These are phyloP conservation scores for Forficula auricularia DNA, from an alignment of 1,140 invertebrate genomes.

Conservation along the genomic window DNA sequence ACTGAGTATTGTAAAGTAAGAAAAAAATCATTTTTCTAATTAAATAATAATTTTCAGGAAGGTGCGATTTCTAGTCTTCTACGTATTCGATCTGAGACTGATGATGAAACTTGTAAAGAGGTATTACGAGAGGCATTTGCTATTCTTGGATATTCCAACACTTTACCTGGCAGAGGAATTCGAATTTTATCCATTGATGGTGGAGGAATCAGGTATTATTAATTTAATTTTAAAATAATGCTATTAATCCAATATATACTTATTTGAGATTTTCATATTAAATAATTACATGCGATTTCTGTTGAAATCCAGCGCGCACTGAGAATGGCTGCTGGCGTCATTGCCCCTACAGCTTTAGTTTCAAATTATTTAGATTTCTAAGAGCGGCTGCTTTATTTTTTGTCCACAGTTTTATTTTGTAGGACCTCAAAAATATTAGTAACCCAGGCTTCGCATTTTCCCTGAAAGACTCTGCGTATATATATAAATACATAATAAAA, in stretches of 20 bases:
- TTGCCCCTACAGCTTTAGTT: too few species aligned
- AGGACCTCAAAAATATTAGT: too few species aligned
- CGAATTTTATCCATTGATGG: conserved; percentile 77
- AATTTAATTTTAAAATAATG: not conserved
- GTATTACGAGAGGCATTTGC: conserved; percentile 44
- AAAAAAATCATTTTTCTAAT: not conserved
- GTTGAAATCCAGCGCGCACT: too few species aligned
- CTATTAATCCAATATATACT: not conserved
- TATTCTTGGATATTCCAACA: conserved; percentile 52
- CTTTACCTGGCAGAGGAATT: conserved; percentile 53
- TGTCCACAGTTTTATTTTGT: too few species aligned
- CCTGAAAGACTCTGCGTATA: too few species aligned
- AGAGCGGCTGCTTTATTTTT: too few species aligned
- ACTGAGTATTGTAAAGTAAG: not conserved
- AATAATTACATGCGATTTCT: too few species aligned
- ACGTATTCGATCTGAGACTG: conserved; percentile 23
- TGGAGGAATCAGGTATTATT: conserved; percentile 51
- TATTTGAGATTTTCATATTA: too few species aligned
- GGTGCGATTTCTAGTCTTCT: conserved; percentile 43
- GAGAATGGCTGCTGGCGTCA: too few species aligned
- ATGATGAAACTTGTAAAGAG: conserved; percentile 25
- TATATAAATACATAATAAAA: too few species aligned
- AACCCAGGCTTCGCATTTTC: too few species aligned
- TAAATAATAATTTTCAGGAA: conserved; percentile 29
- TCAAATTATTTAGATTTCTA: too few species aligned